These are phyloP conservation scores for Arge pagana DNA, from an alignment of 2,888 invertebrate species.

Conservation along the genomic window DNA sequence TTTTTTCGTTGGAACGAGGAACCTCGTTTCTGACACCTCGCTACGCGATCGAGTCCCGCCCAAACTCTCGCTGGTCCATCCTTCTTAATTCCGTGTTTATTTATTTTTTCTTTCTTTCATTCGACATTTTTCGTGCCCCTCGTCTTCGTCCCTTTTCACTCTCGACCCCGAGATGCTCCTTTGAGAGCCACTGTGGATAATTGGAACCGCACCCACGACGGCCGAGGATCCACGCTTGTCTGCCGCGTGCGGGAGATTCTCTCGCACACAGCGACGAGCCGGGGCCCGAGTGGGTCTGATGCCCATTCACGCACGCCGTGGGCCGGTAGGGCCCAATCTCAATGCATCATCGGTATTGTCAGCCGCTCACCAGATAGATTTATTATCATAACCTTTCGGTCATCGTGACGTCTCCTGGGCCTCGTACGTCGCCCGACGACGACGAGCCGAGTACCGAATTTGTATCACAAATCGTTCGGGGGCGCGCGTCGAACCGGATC, in stretches of 20 bases:
- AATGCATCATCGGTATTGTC: slow-evolving; percentile 27
- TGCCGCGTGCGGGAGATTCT: slow-evolving; percentile 12
- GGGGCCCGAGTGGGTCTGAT: slow-evolving; percentile 10
- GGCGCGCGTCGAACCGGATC: no score
- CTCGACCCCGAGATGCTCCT: no score
- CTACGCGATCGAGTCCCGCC: neutral
- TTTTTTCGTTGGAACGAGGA: no score
- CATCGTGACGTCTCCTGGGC: slow-evolving; percentile 1
- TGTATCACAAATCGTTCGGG: slow-evolving; percentile 23
- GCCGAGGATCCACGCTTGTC: slow-evolving; percentile 4
- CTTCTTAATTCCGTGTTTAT: slow-evolving; percentile 10
- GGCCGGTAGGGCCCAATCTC: slow-evolving; percentile 25
- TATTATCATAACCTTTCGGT: slow-evolving; percentile 24
- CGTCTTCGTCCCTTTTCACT: slow-evolving; percentile 18
- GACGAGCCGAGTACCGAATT: slow-evolving; percentile 16
- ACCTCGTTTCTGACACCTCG: slow-evolving; percentile 18
- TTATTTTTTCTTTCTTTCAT: neutral
- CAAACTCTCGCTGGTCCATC: slow-evolving; percentile 5
- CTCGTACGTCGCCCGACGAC: neutral
- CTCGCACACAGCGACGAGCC: neutral
- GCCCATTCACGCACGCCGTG: slow-evolving; percentile 18
- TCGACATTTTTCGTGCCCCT: no score
- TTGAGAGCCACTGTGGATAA: slow-evolving; percentile 47
- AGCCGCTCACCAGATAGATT: slow-evolving; percentile 25
- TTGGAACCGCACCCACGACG: slow-evolving; percentile 43